A percentile compares a stretch with the other conserved stretches of the same genome.
Conservation (phyloP, 1,140 invertebrate species). For the Macrobrachium rosenbergii region DNA sequence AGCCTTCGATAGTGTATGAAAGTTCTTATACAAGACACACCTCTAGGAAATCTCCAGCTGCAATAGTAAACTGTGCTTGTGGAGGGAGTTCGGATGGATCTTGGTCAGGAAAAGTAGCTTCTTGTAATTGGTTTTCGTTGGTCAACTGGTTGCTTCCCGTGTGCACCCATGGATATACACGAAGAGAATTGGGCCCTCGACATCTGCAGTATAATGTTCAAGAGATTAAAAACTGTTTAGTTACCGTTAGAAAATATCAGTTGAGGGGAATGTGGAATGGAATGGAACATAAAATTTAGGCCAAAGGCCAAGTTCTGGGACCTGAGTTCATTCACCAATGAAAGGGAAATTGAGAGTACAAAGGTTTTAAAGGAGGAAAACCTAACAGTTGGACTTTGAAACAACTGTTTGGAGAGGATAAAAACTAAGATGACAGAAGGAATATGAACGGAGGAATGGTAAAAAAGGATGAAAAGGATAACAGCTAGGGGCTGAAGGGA, state of each 20-base stretch:
- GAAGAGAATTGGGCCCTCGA: constrained; percentile 49
- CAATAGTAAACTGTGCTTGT: constrained; percentile 90
- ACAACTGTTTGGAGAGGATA: background rate
- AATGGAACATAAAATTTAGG: too few relatives aligned
- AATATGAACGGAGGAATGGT: too few relatives aligned
- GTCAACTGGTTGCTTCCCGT: constrained; percentile 68
- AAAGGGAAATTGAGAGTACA: too few relatives aligned
- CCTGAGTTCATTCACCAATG: too few relatives aligned
- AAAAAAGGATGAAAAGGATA: too few relatives aligned
- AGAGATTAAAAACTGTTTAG: background rate
- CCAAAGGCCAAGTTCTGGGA: too few relatives aligned
- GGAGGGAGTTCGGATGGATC: constrained; percentile 79
- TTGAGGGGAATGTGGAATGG: too few relatives aligned
- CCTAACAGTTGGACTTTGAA: background rate
- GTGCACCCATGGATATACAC: constrained; percentile 67
- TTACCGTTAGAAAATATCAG: too few relatives aligned
- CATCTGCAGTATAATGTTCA: constrained; percentile 30
- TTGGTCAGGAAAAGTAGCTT: constrained; percentile 91
- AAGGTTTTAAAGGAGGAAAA: background rate
- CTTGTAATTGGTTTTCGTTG: constrained; percentile 83
- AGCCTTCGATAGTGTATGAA: background rate
- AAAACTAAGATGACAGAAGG: background rate
- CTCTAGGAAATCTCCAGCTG: constrained; percentile 93
- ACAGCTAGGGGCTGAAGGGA: too few relatives aligned
- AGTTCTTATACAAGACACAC: constrained; percentile 70